A percentile compares a stretch with the other conserved stretches of the same genome.
Conservation (phyloP, 2,888 invertebrate species). For the Caenorhabditis wallacei region DNA sequence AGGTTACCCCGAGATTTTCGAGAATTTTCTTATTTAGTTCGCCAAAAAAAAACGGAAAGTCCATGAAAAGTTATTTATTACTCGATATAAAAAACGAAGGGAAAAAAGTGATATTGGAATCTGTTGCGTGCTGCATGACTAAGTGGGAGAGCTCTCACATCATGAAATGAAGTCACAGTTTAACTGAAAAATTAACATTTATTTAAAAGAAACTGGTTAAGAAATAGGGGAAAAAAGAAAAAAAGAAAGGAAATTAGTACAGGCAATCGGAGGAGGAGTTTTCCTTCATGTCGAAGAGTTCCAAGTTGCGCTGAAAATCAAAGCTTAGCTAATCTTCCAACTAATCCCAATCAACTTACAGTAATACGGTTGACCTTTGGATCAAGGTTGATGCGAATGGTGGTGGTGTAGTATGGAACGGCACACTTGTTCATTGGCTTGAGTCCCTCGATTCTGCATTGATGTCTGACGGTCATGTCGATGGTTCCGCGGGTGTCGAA, state of each 20-base stretch:
- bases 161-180: not conserved
- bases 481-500: constrained; percentile 8
- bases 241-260: constrained; percentile 12
- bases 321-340: too few species aligned
- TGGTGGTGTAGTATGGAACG: constrained; percentile 44
- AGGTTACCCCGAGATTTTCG: not conserved
- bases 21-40: not conserved
- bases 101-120: not conserved
- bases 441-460: constrained; percentile 18
- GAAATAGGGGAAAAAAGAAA: too few species aligned
- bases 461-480: constrained; percentile 32
- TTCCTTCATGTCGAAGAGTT: constrained; percentile 19
- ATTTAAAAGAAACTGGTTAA: too few species aligned
- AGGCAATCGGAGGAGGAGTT: constrained; percentile 44
- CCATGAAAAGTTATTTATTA: constrained; percentile 7
- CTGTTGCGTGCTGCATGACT: constrained; percentile 9
- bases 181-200: constrained; percentile 33
- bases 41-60: not conserved
- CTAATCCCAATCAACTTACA: too few species aligned
- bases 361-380: too few species aligned
- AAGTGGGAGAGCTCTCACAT: constrained; percentile 7
- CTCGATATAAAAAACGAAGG: constrained; percentile 4
- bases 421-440: constrained; percentile 26
- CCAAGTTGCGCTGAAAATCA: constrained; percentile 40
- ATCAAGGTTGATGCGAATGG: not conserved